Evolutionary conservation across 1,140 invertebrate genomes (phyloP), one percentile per base, ranked within the genome.

Genomic region (Drosophila erecta): DNA sequence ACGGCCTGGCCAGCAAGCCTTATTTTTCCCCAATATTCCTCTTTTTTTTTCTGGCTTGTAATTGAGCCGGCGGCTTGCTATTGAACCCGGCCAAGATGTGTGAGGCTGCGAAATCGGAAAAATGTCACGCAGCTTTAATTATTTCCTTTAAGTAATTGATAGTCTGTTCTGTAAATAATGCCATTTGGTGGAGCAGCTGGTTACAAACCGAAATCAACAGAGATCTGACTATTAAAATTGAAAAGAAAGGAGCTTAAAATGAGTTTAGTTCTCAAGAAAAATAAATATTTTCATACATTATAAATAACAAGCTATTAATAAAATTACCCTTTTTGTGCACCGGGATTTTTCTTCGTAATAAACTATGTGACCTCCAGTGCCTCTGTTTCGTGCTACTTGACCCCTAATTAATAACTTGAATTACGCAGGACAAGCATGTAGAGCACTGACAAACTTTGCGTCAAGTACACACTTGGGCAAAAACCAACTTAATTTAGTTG

Each of bases 371-470:
- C 40, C 40, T 15, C 30, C 38, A 24, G 6, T n/a, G 14, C 7
- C n/a, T 35, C 10, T 17, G 11, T n/a, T 38, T 14, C 47, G 46
- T 53, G 38, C 53, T 40, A 50, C 56, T 62, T 65, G 80, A 70
- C 47, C 59, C 61, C 56, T 84, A 83, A 79, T 79, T 83, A 83
- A 83, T 79, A 61, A 46, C 81, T 44, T 73, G 50, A 77, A 61
- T 76, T 80, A 85, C 79, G 65, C 61, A 46, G 50, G 37, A 51
- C 44, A 51, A 37, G 65, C 67, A 41, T 49, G 22, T 57, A 40
- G 65, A 49, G 64, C 43, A 20, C 41, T 20, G 27, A 12, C 2
- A 41, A 76, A 76, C 70, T 70, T 80, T 76, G 54, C 55, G 40
- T 41, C 78, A 71, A 72, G 65, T 72, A 59, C 66, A 40, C 70